Conservation (phyloP, 2,113 vertebrate genomes). For the Chaetura pelagica region DNA sequence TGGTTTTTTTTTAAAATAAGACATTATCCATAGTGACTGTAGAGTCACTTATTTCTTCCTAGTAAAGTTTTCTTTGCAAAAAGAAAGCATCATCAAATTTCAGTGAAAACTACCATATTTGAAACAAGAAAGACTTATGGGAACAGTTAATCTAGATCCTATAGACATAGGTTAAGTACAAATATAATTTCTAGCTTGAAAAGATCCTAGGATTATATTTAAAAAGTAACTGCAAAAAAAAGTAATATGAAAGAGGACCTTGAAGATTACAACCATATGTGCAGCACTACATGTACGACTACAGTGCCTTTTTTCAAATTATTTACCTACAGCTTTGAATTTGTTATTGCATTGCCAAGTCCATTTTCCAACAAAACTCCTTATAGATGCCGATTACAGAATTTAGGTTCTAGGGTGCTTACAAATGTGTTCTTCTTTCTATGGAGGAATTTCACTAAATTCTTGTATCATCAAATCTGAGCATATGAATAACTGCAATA, state of each 20-base stretch:
- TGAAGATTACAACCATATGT: not conserved
- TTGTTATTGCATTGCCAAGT: not conserved
- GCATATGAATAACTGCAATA: not conserved
- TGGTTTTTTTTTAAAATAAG: not conserved
- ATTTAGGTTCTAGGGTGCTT: not conserved
- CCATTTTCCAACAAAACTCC: not conserved
- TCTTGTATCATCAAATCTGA: not conserved
- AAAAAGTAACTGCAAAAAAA: not conserved
- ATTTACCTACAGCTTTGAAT: not conserved
- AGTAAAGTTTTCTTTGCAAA: not conserved
- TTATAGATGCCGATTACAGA: not conserved
- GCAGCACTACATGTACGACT: not conserved
- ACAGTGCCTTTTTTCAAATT: not conserved
- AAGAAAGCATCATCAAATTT: not conserved
- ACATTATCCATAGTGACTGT: not conserved
- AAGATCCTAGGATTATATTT: not conserved
- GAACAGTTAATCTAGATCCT: not conserved
- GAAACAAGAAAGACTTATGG: not conserved
- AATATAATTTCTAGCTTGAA: not conserved
- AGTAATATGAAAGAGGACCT: not conserved
- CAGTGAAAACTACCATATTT: not conserved
- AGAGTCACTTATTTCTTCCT: not conserved
- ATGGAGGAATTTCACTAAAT: not conserved
- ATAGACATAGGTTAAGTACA: not conserved
- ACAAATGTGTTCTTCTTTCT: not conserved